Evolutionary conservation across 2,888 invertebrate species (phyloP), one percentile per base, ranked within the genome.

Genomic region (Caenorhabditis imperialis): DNA sequence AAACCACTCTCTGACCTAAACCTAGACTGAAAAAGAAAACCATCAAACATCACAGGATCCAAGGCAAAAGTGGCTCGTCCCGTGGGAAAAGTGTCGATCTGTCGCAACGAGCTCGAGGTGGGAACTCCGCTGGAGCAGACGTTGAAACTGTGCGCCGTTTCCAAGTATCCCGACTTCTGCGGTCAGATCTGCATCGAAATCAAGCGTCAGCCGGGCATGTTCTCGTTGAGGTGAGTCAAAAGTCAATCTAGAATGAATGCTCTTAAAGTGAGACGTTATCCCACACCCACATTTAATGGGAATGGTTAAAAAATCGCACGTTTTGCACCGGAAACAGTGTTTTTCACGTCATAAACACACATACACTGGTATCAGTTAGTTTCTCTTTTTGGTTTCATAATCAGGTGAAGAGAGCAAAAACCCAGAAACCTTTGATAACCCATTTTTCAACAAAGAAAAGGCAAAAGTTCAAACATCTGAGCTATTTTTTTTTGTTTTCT

Each of bases 101-200:
- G 50, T 3, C 55, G 42, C 18, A 63, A 48, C 22, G 54, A 54
- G 44, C 63, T 62, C 25, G 60, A 51, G 16, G 45, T 51, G 37
- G 60, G 48, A 45, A 61, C 33, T 27, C 42, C 38, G n/a, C 14
- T 45, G 18, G 50, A 57, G 22, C 53, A 60, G 25, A 50, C 54
- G 4, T 51, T 67, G 27, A 53, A 51, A 58, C 72, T 79, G 62
- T 45, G 67, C 12, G 75, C 76, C 45, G 79, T 79, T 10, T 79
- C 79, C 20, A 67, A 63, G 27, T 72, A 69, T 54, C 69, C 51
- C 20, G 79, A 77, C 18, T 76, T 77, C 23, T 69, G 69, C 30
- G 79, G 79, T 4, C 79, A 79, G 47, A 77, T 79, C 22, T 79
- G 79, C 45, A 45, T 79, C 7, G 79, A 79, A 25, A 60, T 79